These are phyloP conservation scores for Glareola pratincola DNA, from an alignment of 2,113 vertebrate species.

Conservation along the genomic window DNA sequence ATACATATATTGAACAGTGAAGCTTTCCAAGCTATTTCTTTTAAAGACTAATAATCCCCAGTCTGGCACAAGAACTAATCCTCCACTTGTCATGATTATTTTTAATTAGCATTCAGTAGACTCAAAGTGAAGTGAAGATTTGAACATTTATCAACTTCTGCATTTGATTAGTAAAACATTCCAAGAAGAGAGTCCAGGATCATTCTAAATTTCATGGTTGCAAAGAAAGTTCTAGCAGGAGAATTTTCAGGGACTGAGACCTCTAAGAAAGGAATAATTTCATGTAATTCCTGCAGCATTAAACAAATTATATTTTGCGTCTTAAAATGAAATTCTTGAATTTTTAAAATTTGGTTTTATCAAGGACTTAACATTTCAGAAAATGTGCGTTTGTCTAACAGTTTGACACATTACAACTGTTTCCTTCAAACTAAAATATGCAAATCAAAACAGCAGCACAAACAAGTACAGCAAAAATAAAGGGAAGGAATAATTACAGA, in stretches of 20 bases:
- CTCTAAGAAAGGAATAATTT: not conserved
- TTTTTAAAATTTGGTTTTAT: not conserved
- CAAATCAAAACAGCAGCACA: not conserved
- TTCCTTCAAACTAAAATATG: not conserved
- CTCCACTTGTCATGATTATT: slow-evolving; percentile 71
- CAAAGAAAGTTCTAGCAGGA: not conserved
- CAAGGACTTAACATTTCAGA: not conserved
- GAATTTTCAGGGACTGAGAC: not conserved
- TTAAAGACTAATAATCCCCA: slow-evolving; percentile 66
- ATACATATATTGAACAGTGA: slow-evolving; percentile 67
- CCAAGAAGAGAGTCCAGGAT: not conserved
- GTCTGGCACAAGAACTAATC: slow-evolving; percentile 64
- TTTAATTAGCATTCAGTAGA: slow-evolving; percentile 72
- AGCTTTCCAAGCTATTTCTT: slow-evolving; percentile 66
- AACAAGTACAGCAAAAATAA: not conserved
- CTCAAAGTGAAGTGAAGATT: slow-evolving; percentile 50
- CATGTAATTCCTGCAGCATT: not conserved
- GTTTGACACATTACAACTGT: not conserved
- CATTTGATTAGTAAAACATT: slow-evolving; percentile 42
- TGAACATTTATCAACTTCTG: slow-evolving; percentile 66
- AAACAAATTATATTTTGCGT: not conserved
- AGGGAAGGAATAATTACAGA: not conserved
- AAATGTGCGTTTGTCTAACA: not conserved
- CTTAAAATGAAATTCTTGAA: not conserved
- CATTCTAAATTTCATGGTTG: not conserved